Evolutionary conservation across 2,797 vertebrate species (phyloP).

Genomic region (Premnoplex brunnescens): DNA sequence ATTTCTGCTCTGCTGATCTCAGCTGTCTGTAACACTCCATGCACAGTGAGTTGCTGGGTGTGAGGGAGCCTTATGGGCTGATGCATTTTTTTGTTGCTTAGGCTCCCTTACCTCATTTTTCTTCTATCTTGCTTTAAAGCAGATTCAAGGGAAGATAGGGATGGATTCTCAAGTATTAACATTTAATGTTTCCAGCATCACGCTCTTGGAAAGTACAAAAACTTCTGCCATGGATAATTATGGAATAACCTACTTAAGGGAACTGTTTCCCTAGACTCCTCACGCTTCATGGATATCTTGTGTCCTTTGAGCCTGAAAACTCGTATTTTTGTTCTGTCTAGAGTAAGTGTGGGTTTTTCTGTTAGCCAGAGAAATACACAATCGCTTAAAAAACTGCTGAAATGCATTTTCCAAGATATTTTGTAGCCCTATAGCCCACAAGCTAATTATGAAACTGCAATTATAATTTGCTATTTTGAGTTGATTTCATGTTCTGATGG

Average conservation of each 20-base stretch:
- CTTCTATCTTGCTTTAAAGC: not conserved
- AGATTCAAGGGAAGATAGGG: slow-evolving; percentile 1
- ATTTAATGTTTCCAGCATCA: not conserved
- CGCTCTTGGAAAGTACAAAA: not conserved
- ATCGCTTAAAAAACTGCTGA: slow-evolving; percentile 40
- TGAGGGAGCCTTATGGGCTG: not conserved
- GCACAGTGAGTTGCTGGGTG: not conserved
- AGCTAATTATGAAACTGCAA: slow-evolving; percentile 26
- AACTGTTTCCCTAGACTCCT: not conserved
- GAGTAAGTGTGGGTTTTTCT: slow-evolving; percentile 5
- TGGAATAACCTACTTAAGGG: not conserved
- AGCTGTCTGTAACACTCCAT: not conserved
- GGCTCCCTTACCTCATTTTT: not conserved
- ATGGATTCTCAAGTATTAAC: not conserved
- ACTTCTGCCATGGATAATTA: slow-evolving; percentile 6
- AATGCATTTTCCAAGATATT: slow-evolving; percentile 7
- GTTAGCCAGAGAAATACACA: slow-evolving; percentile 13
- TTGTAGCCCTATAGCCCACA: not conserved
- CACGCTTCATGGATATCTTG: not conserved
- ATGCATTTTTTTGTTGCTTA: not conserved
- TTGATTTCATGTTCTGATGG: not conserved
- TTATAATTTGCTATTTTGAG: not conserved
- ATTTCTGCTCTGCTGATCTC: not conserved
- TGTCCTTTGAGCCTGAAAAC: slow-evolving; percentile 21
- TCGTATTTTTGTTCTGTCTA: not conserved